Conservation (phyloP, 2,113 vertebrate genomes). For the Petrocephalus zakoni region DNA sequence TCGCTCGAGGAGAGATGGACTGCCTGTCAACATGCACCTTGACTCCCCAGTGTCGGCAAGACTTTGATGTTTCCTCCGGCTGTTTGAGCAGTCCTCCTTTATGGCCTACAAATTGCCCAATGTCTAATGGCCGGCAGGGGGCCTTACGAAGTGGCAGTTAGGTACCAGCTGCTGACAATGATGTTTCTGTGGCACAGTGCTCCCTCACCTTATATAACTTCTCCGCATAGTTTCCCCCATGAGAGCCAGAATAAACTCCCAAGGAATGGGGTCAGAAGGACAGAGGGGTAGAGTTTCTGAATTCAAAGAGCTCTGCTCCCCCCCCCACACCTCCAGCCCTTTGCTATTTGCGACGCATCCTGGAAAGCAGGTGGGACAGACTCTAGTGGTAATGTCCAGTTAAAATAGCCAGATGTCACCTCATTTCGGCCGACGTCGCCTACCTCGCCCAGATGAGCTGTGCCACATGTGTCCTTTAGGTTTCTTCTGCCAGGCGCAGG, state of each 20-base stretch:
- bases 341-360: neutral
- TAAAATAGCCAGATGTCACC: conserved; percentile 13
- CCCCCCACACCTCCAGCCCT: neutral
- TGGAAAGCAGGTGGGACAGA: neutral
- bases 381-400: neutral
- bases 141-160: neutral
- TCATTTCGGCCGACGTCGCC: neutral
- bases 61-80: neutral
- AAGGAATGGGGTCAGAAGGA: neutral
- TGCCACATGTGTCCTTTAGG: neutral
- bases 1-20: neutral
- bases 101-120: neutral
- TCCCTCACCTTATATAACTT: neutral
- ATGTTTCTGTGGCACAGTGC: neutral
- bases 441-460: neutral
- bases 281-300: neutral
- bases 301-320: neutral
- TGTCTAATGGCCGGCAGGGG: neutral
- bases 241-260: neutral
- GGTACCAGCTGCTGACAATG: neutral
- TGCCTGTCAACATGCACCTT: neutral
- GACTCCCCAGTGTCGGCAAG: neutral
- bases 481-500: neutral
- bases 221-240: neutral
- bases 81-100: neutral